Evolutionary conservation across 2,797 vertebrate species (phyloP).

Genomic region (Sylvia borin): DNA sequence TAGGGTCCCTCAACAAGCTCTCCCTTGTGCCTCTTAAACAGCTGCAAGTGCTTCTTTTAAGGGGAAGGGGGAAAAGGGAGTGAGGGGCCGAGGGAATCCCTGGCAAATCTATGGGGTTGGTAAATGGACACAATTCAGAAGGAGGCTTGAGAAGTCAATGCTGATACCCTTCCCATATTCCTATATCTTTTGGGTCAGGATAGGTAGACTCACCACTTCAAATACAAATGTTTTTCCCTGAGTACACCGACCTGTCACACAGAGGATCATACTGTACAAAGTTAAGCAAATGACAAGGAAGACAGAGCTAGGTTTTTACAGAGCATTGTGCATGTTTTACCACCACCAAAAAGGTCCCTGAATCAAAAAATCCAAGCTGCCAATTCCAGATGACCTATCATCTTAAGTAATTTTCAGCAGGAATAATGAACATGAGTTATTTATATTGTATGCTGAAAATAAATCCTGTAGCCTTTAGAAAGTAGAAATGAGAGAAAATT

Average conservation of each 20-base stretch:
- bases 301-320: neutral
- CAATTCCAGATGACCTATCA: neutral
- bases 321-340: neutral
- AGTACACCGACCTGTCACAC: neutral
- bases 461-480: neutral
- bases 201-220: neutral
- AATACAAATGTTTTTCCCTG: neutral
- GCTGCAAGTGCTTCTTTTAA: neutral
- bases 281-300: neutral
- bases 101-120: neutral
- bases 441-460: conserved; percentile 13
- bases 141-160: neutral
- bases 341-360: neutral
- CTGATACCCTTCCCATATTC: neutral
- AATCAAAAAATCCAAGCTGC: neutral
- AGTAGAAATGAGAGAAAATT: neutral
- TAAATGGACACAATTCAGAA: neutral
- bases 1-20: neutral
- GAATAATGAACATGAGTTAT: neutral
- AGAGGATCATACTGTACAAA: neutral
- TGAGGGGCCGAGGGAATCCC: neutral
- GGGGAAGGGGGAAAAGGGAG: neutral
- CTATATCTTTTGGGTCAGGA: neutral
- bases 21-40: neutral
- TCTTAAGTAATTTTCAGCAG: neutral